Conservation (phyloP, 2,113 vertebrate genomes). For the Dipodomys merriami region DNA sequence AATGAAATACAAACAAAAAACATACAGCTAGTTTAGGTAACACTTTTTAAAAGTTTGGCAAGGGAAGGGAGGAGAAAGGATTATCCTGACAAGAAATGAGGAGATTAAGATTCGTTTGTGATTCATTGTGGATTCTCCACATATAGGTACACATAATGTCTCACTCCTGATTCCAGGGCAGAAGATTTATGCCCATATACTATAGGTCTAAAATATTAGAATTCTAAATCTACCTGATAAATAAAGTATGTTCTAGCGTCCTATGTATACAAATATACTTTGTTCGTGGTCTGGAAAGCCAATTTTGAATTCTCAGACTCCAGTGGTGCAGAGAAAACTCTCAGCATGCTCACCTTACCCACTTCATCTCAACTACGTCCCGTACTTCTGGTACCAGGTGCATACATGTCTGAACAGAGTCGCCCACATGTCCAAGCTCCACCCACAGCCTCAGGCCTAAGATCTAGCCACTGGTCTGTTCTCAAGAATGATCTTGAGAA, state of each 20-base stretch:
- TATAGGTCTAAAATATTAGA: slow-evolving; percentile 8
- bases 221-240: slow-evolving; percentile 1
- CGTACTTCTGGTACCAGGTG: neutral
- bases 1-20: neutral
- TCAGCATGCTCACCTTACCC: neutral
- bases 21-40: neutral
- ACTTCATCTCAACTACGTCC: neutral
- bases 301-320: neutral
- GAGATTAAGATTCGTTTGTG: neutral
- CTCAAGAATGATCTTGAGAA: neutral
- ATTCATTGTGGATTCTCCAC: neutral
- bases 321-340: neutral
- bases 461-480: neutral
- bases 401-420: neutral
- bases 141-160: neutral
- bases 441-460: neutral
- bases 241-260: neutral
- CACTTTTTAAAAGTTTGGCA: neutral
- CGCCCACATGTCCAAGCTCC: neutral
- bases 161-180: neutral
- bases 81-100: neutral
- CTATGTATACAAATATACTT: neutral
- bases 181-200: neutral
- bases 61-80: neutral
- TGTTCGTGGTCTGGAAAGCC: neutral